phyloP scores from a whole-genome alignment of 2,113 vertebrate genomes.

The Apeltes quadracus region DNA sequence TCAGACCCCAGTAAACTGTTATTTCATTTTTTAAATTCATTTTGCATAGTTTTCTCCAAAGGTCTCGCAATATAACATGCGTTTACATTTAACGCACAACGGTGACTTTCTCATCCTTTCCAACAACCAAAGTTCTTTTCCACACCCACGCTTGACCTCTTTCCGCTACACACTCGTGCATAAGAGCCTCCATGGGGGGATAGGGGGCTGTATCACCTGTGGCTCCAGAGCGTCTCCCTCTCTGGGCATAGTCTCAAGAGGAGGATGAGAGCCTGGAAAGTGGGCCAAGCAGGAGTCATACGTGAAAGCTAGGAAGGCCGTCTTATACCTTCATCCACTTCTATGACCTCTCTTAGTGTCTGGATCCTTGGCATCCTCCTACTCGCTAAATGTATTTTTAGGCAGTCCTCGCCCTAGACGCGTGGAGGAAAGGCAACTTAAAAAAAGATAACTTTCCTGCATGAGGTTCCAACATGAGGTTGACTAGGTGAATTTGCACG shows the following conservation, averaged over 20 bases:
- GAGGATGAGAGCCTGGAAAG: conserved; percentile 67
- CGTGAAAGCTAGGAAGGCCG: conserved; percentile 70
- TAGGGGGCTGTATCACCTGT: conserved; percentile 58
- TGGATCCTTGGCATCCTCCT: conserved; percentile 43
- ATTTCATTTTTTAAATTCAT: neutral
- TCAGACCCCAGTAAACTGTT: neutral
- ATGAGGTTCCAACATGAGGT: conserved; percentile 14
- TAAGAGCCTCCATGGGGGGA: conserved; percentile 16
- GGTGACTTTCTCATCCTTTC: conserved; percentile 14
- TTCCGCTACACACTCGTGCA: conserved; percentile 21
- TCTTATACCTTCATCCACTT: conserved; percentile 47
- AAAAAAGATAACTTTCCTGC: neutral
- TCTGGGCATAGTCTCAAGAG: conserved; percentile 29
- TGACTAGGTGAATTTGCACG: neutral
- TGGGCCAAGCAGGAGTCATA: conserved; percentile 59
- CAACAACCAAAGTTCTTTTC: conserved; percentile 30
- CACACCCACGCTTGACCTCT: conserved; percentile 4
- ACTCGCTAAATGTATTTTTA: conserved; percentile 51
- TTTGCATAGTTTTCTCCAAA: neutral
- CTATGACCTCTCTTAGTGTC: conserved; percentile 37
- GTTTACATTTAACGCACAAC: neutral
- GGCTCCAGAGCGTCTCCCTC: conserved; percentile 31
- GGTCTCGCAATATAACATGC: neutral
- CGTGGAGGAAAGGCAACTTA: conserved; percentile 23
- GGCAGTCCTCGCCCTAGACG: conserved; percentile 32